These are phyloP conservation scores for Amblyraja radiata DNA, from an alignment of 2,797 vertebrate species.

Conservation along the genomic window DNA sequence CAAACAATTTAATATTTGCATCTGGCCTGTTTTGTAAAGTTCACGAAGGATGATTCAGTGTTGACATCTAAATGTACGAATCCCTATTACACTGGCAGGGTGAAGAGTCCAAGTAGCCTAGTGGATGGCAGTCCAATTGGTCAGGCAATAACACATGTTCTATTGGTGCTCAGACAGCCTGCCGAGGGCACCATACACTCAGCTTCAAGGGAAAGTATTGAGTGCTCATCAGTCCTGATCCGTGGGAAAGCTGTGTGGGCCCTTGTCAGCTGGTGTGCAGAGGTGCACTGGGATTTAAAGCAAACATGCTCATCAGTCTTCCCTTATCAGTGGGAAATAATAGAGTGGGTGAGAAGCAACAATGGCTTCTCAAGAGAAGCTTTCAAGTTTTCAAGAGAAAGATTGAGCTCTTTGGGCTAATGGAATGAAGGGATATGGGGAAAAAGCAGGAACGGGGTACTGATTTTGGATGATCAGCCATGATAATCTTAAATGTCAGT, in stretches of 20 bases:
- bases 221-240: not conserved
- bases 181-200: not conserved
- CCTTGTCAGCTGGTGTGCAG: not conserved
- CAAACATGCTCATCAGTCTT: not conserved
- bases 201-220: not conserved
- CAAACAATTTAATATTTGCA: not conserved
- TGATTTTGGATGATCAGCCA: no score
- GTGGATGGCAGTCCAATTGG: not conserved
- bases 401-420: no score
- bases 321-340: not conserved
- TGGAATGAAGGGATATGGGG: no score
- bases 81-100: not conserved
- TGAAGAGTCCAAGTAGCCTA: not conserved
- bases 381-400: no score
- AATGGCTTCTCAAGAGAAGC: no score
- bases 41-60: not conserved
- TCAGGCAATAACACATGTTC: not conserved
- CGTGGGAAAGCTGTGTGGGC: conserved; percentile 26
- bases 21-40: not conserved
- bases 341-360: not conserved
- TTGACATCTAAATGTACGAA: not conserved
- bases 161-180: not conserved
- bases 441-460: no score
- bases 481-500: no score
- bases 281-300: not conserved